Conservation (phyloP, 2,888 invertebrate genomes). For the Mythimna albipuncta region DNA sequence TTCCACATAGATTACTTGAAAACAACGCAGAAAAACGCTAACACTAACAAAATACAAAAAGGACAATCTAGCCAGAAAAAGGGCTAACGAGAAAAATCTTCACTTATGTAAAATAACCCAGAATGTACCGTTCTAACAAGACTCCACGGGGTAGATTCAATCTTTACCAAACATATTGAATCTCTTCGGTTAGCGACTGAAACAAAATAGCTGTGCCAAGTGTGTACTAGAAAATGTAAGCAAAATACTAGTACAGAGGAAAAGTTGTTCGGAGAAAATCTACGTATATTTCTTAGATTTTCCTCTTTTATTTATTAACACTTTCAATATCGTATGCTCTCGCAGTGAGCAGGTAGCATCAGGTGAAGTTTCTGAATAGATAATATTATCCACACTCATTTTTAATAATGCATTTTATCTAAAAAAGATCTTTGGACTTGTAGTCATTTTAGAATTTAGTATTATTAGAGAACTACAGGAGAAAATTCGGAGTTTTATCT, state of each 20-base stretch:
- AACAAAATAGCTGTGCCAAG: slow-evolving; percentile 50
- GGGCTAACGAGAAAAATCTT: slow-evolving; percentile 28
- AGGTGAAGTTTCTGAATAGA: slow-evolving; percentile 58
- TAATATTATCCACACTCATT: background rate
- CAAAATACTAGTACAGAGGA: slow-evolving; percentile 31
- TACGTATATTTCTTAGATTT: slow-evolving; percentile 26
- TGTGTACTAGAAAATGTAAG: slow-evolving; percentile 43
- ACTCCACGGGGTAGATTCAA: slow-evolving; percentile 55
- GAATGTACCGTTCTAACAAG: slow-evolving; percentile 49
- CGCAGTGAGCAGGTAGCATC: slow-evolving; percentile 29
- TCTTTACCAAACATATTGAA: slow-evolving; percentile 57
- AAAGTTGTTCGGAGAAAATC: slow-evolving; percentile 24
- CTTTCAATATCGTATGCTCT: slow-evolving; percentile 39
- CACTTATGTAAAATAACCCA: slow-evolving; percentile 45
- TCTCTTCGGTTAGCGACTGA: slow-evolving; percentile 45
- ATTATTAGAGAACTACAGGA: too few relatives aligned
- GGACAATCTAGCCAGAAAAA: slow-evolving; percentile 21
- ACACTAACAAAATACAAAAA: slow-evolving; percentile 9
- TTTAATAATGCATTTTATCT: background rate
- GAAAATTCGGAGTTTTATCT: too few relatives aligned
- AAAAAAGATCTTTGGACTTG: background rate
- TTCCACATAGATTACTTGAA: background rate
- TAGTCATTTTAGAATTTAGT: background rate
- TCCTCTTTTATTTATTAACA: slow-evolving; percentile 32
- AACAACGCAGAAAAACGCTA: slow-evolving; percentile 13